These are phyloP conservation scores for Anguilla obscura DNA, from an alignment of 2,797 vertebrate species.

Conservation along the genomic window DNA sequence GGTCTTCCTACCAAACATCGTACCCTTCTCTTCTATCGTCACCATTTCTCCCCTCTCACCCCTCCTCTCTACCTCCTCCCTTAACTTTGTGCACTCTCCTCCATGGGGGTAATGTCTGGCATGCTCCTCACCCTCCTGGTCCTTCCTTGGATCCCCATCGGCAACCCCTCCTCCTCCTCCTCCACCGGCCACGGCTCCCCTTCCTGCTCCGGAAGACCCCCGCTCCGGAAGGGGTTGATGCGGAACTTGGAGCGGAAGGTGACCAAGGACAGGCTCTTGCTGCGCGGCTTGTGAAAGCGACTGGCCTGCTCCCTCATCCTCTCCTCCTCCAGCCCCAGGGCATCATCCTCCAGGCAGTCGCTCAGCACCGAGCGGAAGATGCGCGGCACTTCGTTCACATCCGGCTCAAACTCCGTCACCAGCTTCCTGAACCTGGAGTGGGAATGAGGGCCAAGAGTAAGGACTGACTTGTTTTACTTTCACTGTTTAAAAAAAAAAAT, in stretches of 20 bases:
- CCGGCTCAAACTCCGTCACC: conserved; percentile 54
- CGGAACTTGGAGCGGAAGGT: conserved; percentile 40
- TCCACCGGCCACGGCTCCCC: conserved; percentile 25
- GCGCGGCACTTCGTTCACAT: conserved; percentile 50
- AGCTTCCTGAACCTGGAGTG: conserved; percentile 52
- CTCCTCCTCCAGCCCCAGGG: conserved; percentile 23
- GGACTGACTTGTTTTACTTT: background rate
- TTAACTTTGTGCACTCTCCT: conserved; percentile 38
- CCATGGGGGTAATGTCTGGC: conserved; percentile 49
- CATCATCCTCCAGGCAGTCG: conserved; percentile 49
- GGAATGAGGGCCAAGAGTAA: background rate
- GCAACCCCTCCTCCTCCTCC: background rate
- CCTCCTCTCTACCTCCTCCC: background rate
- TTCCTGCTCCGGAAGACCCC: background rate
- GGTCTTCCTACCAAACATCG: background rate
- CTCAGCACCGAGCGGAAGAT: conserved; percentile 53
- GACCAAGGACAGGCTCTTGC: conserved; percentile 52
- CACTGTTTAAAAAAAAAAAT: background rate
- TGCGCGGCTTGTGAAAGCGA: conserved; percentile 36
- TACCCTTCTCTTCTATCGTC: background rate
- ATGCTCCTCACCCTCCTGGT: conserved; percentile 51
- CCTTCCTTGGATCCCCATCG: conserved; percentile 7
- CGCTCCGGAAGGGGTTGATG: conserved; percentile 39
- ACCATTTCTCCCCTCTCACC: background rate
- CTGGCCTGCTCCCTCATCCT: conserved; percentile 1